Evolutionary conservation across 2,113 vertebrate species (phyloP), one percentile per base, ranked within the genome.

Genomic region (Symphodus melops): DNA sequence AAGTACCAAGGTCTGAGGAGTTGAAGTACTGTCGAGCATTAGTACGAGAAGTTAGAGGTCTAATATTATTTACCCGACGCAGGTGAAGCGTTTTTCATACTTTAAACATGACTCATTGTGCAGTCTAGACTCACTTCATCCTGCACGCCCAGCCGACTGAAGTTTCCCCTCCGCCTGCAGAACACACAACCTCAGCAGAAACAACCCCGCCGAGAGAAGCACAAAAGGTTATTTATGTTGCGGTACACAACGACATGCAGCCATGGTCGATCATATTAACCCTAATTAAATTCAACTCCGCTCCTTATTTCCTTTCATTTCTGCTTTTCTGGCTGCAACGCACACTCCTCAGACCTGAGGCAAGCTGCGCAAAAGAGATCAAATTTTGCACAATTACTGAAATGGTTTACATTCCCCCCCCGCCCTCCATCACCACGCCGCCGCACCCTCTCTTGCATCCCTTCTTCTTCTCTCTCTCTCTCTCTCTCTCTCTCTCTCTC

Each of bases 331-430:
- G 44, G 44, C 68, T 42, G 49, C 54, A 17, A 33, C 53, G 66
- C 44, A 23, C 61, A 28, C 55, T 51, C 25, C 3, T 23, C 25
- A 65, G 23, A 85, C 82, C 62, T 16, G 44, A 67, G 79, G 88
- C 74, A 46, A 56, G 61, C 67, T 70, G 23, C 62, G 25, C 53
- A 75, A 57, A 46, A 83, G 79, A 83, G 79, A 87, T 88, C 85
- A 81, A 87, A 89, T 88, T 77, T 79, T 48, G 75, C 72, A 71
- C 79, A 82, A 86, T 90, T 86, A 91, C 73, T 72, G 70, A 84
- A 79, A 89, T 79, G 73, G 71, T 80, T 84, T 67, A 59, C 54
- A n/a, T 74, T 54, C 20, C 17, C 46, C 59, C 60, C 39, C n/a
- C n/a, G n/a, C n/a, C n/a, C n/a, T n/a, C 60, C 61, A 58, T 62